Evolutionary conservation across 2,113 vertebrate genomes (phyloP).

Genomic region (Neomonachus schauinslandi): DNA sequence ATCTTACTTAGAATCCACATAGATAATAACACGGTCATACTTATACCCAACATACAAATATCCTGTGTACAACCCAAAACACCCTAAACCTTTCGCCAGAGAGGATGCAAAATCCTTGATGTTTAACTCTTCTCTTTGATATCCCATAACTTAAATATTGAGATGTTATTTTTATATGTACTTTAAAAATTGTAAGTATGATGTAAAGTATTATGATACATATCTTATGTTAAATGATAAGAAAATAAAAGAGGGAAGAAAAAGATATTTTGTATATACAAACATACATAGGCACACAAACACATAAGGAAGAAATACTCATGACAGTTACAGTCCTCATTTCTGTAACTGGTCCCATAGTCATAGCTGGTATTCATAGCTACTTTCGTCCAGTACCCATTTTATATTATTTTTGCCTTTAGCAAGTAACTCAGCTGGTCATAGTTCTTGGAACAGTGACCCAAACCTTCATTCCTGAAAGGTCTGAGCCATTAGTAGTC

Average conservation of each 20-base stretch:
- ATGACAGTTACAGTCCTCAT: neutral
- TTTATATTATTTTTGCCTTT: constrained; percentile 38
- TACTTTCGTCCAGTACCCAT: neutral
- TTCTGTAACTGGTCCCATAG: neutral
- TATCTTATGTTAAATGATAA: neutral
- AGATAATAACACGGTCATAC: neutral
- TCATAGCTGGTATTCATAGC: neutral
- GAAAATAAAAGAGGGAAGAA: neutral
- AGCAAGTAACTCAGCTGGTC: neutral
- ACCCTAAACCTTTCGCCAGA: neutral
- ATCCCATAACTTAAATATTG: neutral
- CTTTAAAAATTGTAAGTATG: neutral
- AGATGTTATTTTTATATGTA: neutral
- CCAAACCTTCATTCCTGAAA: constrained; percentile 5
- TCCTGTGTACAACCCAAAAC: neutral
- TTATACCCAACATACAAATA: neutral
- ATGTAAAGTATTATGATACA: neutral
- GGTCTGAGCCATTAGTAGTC: neutral
- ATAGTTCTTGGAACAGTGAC: neutral
- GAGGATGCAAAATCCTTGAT: neutral
- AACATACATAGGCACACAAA: neutral
- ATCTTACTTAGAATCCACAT: neutral
- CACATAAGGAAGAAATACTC: neutral
- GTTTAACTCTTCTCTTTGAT: neutral
- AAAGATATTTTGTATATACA: neutral